Base-by-base conservation (phyloP, 1,140 invertebrate species). In the Hypothenemus hampei region DNA sequence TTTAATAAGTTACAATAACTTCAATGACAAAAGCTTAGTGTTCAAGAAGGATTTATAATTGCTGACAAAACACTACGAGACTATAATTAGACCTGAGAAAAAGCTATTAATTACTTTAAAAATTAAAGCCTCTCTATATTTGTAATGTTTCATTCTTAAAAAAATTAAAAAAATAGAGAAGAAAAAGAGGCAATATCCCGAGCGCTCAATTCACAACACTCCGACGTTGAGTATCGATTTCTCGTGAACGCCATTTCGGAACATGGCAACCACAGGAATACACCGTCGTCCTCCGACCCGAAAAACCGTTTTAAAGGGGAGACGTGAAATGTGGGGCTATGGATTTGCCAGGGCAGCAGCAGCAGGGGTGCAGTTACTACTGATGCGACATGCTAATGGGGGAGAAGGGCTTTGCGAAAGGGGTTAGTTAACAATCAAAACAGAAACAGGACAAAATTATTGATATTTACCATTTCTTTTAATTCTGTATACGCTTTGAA, bases 231-330 rank as follows among this genome's bases (percentile, higher is more conserved):
- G 44, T 56, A 56, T 56, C 53, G 53, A 56, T 56, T 56, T 56
- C 53, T 31, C 15, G 22, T n/a, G 23, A 40, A 46, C 44, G 53
- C 53, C 53, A 56, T 56, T 56, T 56, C 36, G 53, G 53, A 44
- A 56, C 53, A 56, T 56, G 43, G 53, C 53, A 56, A 56, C 53
- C 53, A 48, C 53, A 56, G 45, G 48, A 54, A n/a, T n/a, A n/a
- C n/a, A n/a, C n/a, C 31, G 52, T 23, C 29, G 43, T 29, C 21
- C 33, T 16, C 44, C 53, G 43, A 56, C 53, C 44, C 53, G 35
- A 37, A 56, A 56, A 56, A 56, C 40, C 37, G 35, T 19, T 48
- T 40, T 23, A 29, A n/a, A 41, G 29, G 45, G 45, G 36, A 46
- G 22, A 43, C 40, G n/a, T n/a, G 6, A 43, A 53, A 44, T 53